Conservation (phyloP, 2,888 invertebrate genomes). For the Callyntrura sp. region DNA sequence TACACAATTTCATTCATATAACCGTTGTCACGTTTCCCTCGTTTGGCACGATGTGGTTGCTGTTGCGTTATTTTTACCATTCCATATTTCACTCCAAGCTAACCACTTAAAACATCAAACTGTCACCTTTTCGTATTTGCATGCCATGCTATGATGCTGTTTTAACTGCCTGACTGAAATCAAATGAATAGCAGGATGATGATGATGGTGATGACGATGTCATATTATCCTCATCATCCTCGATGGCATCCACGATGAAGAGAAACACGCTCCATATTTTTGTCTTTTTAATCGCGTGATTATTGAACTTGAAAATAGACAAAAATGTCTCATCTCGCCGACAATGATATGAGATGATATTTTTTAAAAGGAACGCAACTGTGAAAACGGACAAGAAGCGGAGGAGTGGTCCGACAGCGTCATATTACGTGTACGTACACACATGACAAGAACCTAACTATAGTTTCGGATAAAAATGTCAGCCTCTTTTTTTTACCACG, state of each 20-base stretch:
- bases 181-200: no score
- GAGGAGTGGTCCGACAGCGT: constrained; percentile 16
- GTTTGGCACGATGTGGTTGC: background rate
- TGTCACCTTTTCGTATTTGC: no score
- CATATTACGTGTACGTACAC: no score
- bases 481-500: background rate
- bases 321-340: background rate
- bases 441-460: background rate
- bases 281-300: background rate
- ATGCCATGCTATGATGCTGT: background rate
- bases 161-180: no score
- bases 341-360: background rate
- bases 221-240: background rate
- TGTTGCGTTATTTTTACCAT: background rate
- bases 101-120: no score
- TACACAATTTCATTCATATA: background rate
- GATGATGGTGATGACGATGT: no score
- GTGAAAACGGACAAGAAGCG: background rate
- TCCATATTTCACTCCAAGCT: constrained; percentile 3
- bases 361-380: background rate
- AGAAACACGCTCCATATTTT: background rate
- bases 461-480: background rate
- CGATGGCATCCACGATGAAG: no score
- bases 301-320: background rate
- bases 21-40: no score